Evolutionary conservation across 2,797 vertebrate species (phyloP).

Genomic region (Xerus rutilus): DNA sequence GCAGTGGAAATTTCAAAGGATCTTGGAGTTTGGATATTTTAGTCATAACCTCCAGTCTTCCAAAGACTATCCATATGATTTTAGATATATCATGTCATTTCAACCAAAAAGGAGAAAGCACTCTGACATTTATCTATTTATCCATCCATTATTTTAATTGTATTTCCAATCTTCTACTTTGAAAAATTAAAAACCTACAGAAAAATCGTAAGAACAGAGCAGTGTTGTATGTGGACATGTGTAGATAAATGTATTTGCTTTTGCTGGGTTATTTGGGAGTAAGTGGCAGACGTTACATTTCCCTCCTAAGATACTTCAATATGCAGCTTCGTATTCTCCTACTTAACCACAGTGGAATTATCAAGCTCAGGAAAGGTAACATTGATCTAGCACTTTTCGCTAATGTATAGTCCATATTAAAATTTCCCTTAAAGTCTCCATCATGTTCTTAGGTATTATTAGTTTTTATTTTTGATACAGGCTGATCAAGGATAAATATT

Average conservation of each 20-base stretch:
- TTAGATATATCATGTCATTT: neutral
- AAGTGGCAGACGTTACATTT: neutral
- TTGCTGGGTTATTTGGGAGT: neutral
- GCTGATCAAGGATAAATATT: neutral
- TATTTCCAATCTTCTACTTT: neutral
- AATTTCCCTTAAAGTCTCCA: neutral
- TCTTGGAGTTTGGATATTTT: conserved; percentile 9
- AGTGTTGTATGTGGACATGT: neutral
- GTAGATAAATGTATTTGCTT: neutral
- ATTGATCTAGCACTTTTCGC: neutral
- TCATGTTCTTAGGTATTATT: neutral
- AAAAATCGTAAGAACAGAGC: neutral
- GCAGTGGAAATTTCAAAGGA: neutral
- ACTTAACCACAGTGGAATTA: neutral
- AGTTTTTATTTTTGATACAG: conserved; percentile 16
- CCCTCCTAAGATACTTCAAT: neutral
- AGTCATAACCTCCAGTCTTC: neutral
- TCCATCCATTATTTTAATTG: neutral
- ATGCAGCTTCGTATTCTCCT: neutral
- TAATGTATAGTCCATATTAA: neutral
- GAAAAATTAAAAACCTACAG: conserved; percentile 1
- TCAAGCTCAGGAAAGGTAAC: neutral
- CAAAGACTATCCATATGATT: neutral
- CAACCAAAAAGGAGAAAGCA: neutral
- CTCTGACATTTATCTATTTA: neutral